Evolutionary conservation across 2,113 vertebrate species (phyloP).

Genomic region (Pelusios castaneus): DNA sequence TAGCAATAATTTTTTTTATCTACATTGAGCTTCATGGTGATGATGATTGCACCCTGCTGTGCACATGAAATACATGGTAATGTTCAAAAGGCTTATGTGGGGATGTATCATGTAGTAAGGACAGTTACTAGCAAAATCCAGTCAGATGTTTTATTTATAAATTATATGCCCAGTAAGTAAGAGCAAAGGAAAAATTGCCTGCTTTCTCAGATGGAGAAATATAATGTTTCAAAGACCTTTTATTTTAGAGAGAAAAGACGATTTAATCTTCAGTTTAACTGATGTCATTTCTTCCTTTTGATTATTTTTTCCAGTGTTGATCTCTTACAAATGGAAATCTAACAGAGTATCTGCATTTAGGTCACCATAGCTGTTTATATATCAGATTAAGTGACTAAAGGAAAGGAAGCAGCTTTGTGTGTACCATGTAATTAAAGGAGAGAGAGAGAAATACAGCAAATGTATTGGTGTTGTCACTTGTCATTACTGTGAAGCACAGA

Average conservation of each 20-base stretch:
- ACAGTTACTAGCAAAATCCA: not conserved
- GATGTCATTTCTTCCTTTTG: not conserved
- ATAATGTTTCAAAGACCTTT: not conserved
- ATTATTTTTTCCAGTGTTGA: not conserved
- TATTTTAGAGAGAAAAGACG: rapidly evolving
- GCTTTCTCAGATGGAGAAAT: not conserved
- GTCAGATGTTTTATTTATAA: conserved; percentile 8
- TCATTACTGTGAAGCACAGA: not conserved
- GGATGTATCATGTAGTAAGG: not conserved
- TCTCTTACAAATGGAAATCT: not conserved
- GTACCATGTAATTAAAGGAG: not conserved
- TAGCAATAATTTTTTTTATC: not conserved
- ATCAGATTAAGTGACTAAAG: not conserved
- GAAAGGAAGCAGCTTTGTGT: not conserved
- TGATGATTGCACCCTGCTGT: not conserved
- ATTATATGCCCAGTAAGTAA: not conserved
- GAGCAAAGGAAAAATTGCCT: not conserved
- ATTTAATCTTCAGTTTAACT: not conserved
- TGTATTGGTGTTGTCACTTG: not conserved
- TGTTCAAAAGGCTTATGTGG: not conserved
- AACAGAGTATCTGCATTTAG: not conserved
- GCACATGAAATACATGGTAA: not conserved
- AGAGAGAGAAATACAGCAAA: not conserved
- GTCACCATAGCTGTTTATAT: not conserved
- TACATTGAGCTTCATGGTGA: rapidly evolving